Base-by-base conservation (phyloP, 2,113 vertebrate genomes). In the Myxocyprinus asiaticus region DNA sequence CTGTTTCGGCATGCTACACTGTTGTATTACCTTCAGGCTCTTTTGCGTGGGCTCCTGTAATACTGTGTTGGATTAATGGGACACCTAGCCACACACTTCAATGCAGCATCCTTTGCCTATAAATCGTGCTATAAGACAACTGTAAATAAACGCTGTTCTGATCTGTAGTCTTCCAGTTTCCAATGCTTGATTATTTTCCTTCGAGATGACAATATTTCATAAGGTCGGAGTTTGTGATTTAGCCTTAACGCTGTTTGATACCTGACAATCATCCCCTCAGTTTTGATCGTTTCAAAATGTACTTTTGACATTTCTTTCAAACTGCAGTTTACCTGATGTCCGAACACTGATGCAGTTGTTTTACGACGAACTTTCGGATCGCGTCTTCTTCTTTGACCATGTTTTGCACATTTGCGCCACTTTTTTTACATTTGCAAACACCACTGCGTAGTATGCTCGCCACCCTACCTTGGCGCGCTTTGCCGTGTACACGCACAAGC, bases 311-410 rank as follows among this genome's bases (percentile, higher is more conserved):
- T 4, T 69, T 5, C 9, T 9, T n/a, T n/a, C 5, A 12, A 9
- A 22, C 9, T 9, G 10, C 15, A 1, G 45, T 17, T 78, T 78
- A 88, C 86, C 86, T 84, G 64, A 92, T 81, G 73, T 94, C 89
- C 4, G 84, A 61, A 47, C 86, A 85, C 5, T 78, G n/a, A 0
- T 81, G 59, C 7, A 92, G 87, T n/a, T 90, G 75, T 8, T 12
- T 51, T 0, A 75, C 47, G 17, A 92, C 87, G 63, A 93, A 93
- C 12, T 4, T 5, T 2, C 59, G 45, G 0, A 64, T 5, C 3
- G 0, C 55, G 1, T 12, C 22, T 5, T 73, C 76, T 4, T 84
- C 17, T 0, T 82, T 77, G 63, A 78, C 69, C 88, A 86, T 86
- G 9, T 4, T 11, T 10, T 56, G 17, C 0, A 50, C 61, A 44